Conservation (phyloP, 2,888 invertebrate species). For the Electrophaes corylata region DNA sequence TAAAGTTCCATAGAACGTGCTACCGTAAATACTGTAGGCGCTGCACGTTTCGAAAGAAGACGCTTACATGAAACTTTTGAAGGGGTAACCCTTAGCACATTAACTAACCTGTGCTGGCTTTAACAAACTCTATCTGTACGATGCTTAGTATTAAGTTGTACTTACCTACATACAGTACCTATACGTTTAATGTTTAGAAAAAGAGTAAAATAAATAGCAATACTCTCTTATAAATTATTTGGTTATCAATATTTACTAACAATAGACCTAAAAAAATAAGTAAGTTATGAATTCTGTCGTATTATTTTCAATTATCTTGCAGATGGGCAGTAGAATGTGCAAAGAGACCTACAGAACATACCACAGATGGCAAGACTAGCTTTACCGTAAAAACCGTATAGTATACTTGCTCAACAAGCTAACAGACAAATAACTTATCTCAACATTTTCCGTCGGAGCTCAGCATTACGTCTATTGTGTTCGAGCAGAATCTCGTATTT, state of each 20-base stretch:
- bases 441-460: constrained; percentile 70
- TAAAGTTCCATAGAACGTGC: constrained; percentile 11
- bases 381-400: constrained; percentile 37
- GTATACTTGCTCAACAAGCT: constrained; percentile 55
- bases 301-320: not conserved
- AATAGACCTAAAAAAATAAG: no score
- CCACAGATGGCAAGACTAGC: constrained; percentile 35
- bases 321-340: not conserved
- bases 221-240: no score
- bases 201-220: not conserved
- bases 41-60: constrained; percentile 78
- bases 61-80: constrained; percentile 82
- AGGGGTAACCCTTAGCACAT: constrained; percentile 81
- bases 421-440: constrained; percentile 74
- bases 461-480: constrained; percentile 70
- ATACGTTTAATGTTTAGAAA: constrained; percentile 40
- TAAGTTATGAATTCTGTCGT: not conserved
- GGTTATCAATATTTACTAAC: no score
- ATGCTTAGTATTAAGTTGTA: constrained; percentile 52
- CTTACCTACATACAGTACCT: no score
- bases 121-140: constrained; percentile 46
- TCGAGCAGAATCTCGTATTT: constrained; percentile 73
- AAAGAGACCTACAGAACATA: not conserved
- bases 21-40: constrained; percentile 55
- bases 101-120: constrained; percentile 68